Conservation (phyloP, 2,888 invertebrate genomes). For the Drosophila koepferae region DNA sequence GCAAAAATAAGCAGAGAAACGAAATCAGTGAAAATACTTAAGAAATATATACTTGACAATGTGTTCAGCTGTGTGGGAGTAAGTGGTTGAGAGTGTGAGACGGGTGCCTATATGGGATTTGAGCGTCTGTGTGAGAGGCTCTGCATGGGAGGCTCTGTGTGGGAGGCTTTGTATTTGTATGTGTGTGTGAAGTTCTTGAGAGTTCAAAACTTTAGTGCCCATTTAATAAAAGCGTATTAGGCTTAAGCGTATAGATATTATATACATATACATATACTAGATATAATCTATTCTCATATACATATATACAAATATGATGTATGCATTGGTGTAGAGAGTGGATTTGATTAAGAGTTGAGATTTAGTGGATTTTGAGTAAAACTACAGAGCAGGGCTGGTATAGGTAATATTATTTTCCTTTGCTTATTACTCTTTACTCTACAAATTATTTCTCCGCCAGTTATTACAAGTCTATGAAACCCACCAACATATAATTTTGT, state of each 20-base stretch:
- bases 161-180: not conserved
- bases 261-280: not conserved
- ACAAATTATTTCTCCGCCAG: too few species aligned
- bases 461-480: too few species aligned
- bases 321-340: not conserved
- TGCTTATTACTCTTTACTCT: not conserved
- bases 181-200: not conserved
- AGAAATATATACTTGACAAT: conserved; percentile 9
- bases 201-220: conserved; percentile 15
- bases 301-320: not conserved
- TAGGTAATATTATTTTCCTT: too few species aligned
- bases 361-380: not conserved
- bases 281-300: not conserved
- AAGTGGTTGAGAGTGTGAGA: not conserved
- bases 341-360: not conserved
- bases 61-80: not conserved
- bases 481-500: too few species aligned
- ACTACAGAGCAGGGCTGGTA: not conserved
- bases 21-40: conserved; percentile 42
- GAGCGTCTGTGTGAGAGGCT: not conserved
- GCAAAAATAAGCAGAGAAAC: conserved; percentile 20
- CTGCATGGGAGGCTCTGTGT: not conserved
- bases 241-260: not conserved
- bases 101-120: too few species aligned
- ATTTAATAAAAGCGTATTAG: not conserved